Percentiles rank a stretch among this genome's conserved stretches.
Conservation (phyloP, 2,888 invertebrate genomes). For the Tanaodytes sp. region DNA sequence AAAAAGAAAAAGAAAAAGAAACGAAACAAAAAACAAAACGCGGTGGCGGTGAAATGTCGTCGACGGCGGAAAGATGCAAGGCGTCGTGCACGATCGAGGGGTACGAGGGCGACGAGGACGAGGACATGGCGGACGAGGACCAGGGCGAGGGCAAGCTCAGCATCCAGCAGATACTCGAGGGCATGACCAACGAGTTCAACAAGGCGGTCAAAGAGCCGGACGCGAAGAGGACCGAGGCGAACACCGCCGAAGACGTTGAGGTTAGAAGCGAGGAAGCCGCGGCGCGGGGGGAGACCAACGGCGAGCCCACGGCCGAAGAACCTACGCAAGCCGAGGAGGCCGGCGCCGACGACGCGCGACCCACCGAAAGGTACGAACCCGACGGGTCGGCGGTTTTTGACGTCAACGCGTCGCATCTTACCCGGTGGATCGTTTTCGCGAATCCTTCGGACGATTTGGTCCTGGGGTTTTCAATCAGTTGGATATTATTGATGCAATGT, state of each 20-base stretch:
- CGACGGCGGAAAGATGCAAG: slow-evolving; percentile 52
- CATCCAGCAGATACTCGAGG: slow-evolving; percentile 70
- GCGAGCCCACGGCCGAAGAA: slow-evolving; percentile 20
- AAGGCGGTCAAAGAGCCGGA: slow-evolving; percentile 58
- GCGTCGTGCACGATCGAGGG: slow-evolving; percentile 61
- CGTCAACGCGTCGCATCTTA: no score
- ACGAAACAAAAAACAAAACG: neutral
- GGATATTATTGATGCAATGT: no score
- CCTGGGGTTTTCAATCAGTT: no score
- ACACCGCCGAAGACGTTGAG: slow-evolving; percentile 34
- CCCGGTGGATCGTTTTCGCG: no score
- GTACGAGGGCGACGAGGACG: slow-evolving; percentile 63
- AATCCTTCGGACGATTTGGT: no score
- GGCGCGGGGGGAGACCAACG: slow-evolving; percentile 17
- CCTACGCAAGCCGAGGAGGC: neutral
- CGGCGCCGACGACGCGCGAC: neutral
- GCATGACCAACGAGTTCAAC: slow-evolving; percentile 72
- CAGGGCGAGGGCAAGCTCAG: slow-evolving; percentile 66
- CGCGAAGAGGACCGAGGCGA: slow-evolving; percentile 18
- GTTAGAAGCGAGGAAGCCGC: slow-evolving; percentile 44
- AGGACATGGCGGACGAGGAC: slow-evolving; percentile 60
- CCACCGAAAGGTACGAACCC: slow-evolving; percentile 5
- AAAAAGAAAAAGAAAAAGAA: no score
- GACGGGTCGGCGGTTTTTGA: no score
- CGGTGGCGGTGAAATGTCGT: slow-evolving; percentile 38